These are phyloP conservation scores for Drosophila gunungcola DNA, from an alignment of 1,140 invertebrate genomes.

Conservation along the genomic window DNA sequence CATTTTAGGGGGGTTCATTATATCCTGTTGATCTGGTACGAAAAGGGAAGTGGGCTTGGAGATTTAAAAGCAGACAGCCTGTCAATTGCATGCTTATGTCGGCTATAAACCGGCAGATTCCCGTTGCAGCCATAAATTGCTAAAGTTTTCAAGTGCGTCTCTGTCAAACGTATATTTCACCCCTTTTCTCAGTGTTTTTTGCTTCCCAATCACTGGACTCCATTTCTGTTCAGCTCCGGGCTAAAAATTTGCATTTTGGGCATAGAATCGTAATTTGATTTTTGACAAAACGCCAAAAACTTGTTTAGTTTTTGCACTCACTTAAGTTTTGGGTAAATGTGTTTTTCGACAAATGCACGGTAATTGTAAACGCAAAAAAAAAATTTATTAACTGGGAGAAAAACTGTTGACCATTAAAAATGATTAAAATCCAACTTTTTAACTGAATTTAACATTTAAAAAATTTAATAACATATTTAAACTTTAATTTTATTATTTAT, in stretches of 20 bases:
- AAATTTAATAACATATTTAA: too few relatives aligned
- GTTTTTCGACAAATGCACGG: not conserved
- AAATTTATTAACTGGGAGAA: not conserved
- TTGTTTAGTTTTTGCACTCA: constrained; percentile 47
- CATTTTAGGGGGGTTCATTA: constrained; percentile 70
- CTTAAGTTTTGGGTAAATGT: constrained; percentile 14
- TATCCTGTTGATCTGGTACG: constrained; percentile 78
- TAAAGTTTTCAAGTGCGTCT: constrained; percentile 48
- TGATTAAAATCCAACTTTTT: too few relatives aligned
- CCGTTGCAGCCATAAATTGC: constrained; percentile 57
- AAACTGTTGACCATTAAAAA: too few relatives aligned
- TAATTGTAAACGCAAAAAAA: not conserved
- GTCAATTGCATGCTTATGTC: constrained; percentile 59
- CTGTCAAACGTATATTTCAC: constrained; percentile 9
- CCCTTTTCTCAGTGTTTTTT: not conserved
- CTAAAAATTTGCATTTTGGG: constrained; percentile 50
- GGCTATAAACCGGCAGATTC: constrained; percentile 17
- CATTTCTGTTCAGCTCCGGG: not conserved
- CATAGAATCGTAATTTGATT: constrained; percentile 58
- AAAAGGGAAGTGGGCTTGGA: constrained; percentile 55
- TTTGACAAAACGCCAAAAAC: constrained; percentile 53
- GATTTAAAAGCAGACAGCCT: constrained; percentile 44
- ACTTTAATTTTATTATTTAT: too few relatives aligned
- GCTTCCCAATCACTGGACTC: constrained; percentile 3
- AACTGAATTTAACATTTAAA: too few relatives aligned